Evolutionary conservation across 2,888 invertebrate genomes (phyloP).

Genomic region (Dryobotodes eremita): DNA sequence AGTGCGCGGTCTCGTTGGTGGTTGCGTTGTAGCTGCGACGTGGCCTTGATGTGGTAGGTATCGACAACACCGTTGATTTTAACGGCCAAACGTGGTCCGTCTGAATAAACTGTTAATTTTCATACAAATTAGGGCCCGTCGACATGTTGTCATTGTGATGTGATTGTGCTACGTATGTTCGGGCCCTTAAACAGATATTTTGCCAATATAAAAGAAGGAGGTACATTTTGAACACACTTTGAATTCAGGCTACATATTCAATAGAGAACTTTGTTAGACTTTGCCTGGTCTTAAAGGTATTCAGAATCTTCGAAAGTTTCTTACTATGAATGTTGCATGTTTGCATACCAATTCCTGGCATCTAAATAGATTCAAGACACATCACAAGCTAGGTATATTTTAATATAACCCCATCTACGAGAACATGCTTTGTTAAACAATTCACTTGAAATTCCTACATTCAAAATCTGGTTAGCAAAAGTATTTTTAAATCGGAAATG

Average conservation of each 20-base stretch:
- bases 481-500: slow-evolving; percentile 12
- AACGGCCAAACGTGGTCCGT: background rate
- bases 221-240: slow-evolving; percentile 6
- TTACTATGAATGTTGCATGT: background rate
- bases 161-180: background rate
- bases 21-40: background rate
- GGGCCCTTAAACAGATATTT: background rate
- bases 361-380: background rate
- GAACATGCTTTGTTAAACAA: background rate
- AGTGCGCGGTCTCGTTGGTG: background rate
- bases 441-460: background rate
- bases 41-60: background rate
- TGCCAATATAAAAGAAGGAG: background rate
- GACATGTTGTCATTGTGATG: background rate
- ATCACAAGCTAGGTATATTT: background rate
- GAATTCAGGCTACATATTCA: slow-evolving; percentile 30
- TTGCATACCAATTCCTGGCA: slow-evolving; percentile 6
- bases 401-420: background rate
- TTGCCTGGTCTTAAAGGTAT: slow-evolving; percentile 16
- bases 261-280: slow-evolving; percentile 36
- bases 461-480: background rate
- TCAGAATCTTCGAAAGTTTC: slow-evolving; percentile 12
- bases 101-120: background rate
- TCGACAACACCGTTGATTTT: background rate
- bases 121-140: background rate